Base-by-base conservation (phyloP, 2,888 invertebrate species). In the Sesia apiformis region DNA sequence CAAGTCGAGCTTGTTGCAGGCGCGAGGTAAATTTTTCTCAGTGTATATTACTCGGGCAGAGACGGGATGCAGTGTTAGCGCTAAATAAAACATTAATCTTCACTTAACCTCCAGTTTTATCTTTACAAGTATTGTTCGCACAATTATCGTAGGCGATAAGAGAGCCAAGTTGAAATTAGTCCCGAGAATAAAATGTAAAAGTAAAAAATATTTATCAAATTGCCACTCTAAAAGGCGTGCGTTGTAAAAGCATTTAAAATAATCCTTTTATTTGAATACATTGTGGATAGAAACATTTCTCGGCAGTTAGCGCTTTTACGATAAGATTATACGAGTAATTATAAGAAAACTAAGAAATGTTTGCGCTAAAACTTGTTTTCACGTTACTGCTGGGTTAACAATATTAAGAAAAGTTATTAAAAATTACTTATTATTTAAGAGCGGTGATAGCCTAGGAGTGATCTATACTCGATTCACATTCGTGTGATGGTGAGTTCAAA, bases 131-230 rank as follows among this genome's bases (percentile, higher is more conserved):
- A 77, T 81, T 84, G 84, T 84, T 75, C 68, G 38, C 50, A 38
- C 39, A 71, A 74, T 81, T 82, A 83, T 79, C 78, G 60, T 55
- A 51, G 51, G 52, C 68, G 77, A 81, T 80, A 78, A 72, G 64
- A 60, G 58, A 66, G 66, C 76, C 83, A 84, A 84, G 84, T 85
- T 81, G 81, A 84, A 81, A 80, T 82, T 78, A 60, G 78, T 78
- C 69, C 66, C 62, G 63, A 66, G 63, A 62, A 68, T 66, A 71
- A 76, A 66, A 50, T 50, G 38, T 50, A 38, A 71, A 76, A 66
- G 38, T 50, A 38, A 38, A 50, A 63, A 64, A 62, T 56, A 63
- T 66, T 65, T 58, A 40, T 52, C 5, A 8, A 54, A 52, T 61
- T 63, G 63, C 58, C 57, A 55, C 56, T 63, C 53, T 69, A 65